Evolutionary conservation across 2,113 vertebrate species (phyloP).

Genomic region (Delphinapterus leucas): DNA sequence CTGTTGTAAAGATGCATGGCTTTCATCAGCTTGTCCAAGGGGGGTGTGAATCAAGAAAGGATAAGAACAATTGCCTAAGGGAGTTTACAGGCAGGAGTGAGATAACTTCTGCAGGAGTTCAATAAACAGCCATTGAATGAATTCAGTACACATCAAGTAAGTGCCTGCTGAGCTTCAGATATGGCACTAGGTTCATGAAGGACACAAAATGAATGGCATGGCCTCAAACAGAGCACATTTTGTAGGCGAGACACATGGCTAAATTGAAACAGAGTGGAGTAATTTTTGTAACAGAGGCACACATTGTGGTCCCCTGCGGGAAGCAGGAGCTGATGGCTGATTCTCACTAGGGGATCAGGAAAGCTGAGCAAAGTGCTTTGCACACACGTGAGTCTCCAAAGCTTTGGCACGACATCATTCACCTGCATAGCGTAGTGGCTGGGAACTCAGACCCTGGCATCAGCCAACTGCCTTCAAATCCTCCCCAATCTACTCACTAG

Average conservation of each 20-base stretch:
- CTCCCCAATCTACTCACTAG: not conserved
- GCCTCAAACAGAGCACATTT: slow-evolving; percentile 41
- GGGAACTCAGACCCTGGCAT: not conserved
- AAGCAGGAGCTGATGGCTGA: not conserved
- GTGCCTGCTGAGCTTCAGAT: slow-evolving; percentile 38
- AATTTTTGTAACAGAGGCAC: slow-evolving; percentile 31
- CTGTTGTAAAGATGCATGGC: slow-evolving; percentile 32
- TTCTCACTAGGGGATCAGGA: not conserved
- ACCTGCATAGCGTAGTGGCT: no score
- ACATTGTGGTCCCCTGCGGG: not conserved
- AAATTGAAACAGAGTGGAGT: slow-evolving; percentile 17
- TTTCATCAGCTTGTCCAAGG: slow-evolving; percentile 63
- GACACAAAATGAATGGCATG: slow-evolving; percentile 11
- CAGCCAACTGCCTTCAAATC: not conserved
- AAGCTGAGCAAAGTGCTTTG: not conserved
- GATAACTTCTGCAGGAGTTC: slow-evolving; percentile 44
- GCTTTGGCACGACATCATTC: rapidly evolving
- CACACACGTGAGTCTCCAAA: not conserved
- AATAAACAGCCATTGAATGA: slow-evolving; percentile 55
- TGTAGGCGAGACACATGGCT: not conserved
- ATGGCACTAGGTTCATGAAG: not conserved
- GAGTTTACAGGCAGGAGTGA: slow-evolving; percentile 25
- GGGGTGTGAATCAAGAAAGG: slow-evolving; percentile 9
- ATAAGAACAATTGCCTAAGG: not conserved
- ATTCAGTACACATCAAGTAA: slow-evolving; percentile 1